Conservation (phyloP, 2,797 vertebrate species). For the Macroramphosus scolopax region DNA sequence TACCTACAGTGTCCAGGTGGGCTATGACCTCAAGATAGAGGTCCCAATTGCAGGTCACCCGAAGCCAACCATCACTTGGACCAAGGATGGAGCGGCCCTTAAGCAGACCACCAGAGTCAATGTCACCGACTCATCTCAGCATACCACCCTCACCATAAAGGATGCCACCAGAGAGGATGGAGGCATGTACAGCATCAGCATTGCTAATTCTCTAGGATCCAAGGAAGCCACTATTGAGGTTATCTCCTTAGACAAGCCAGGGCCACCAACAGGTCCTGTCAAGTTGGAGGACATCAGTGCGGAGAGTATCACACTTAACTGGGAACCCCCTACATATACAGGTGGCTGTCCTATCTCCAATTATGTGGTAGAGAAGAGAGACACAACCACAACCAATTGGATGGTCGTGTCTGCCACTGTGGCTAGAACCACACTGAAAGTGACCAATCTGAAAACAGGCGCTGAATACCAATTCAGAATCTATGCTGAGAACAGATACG, state of each 20-base stretch:
- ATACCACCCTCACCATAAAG: constrained; percentile 87
- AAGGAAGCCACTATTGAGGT: constrained; percentile 91
- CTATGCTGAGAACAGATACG: constrained; percentile 96
- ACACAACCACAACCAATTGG: constrained; percentile 96
- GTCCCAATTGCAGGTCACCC: constrained; percentile 92
- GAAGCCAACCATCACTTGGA: constrained; percentile 91
- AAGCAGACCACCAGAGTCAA: constrained; percentile 98
- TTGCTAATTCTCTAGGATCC: constrained; percentile 86
- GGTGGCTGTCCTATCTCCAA: constrained; percentile 97
- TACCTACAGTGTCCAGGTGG: constrained; percentile 91
- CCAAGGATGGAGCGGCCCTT: constrained; percentile 88
- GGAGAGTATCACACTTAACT: constrained; percentile 90
- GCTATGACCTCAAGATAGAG: constrained; percentile 95
- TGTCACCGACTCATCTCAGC: constrained; percentile 81
- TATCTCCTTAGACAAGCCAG: constrained; percentile 94
- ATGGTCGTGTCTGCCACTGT: constrained; percentile 94
- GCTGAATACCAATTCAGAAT: constrained; percentile 97
- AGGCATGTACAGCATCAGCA: constrained; percentile 89
- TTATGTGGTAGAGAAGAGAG: constrained; percentile 96
- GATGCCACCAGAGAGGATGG: constrained; percentile 90
- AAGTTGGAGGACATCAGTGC: constrained; percentile 95
- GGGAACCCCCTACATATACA: constrained; percentile 92
- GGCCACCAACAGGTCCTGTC: constrained; percentile 91
- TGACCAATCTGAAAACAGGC: constrained; percentile 92
- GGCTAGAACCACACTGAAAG: constrained; percentile 94